A percentile compares a stretch with the other conserved stretches of the same genome.
Conservation (phyloP, 2,113 vertebrate species). For the Piaya cayana region DNA sequence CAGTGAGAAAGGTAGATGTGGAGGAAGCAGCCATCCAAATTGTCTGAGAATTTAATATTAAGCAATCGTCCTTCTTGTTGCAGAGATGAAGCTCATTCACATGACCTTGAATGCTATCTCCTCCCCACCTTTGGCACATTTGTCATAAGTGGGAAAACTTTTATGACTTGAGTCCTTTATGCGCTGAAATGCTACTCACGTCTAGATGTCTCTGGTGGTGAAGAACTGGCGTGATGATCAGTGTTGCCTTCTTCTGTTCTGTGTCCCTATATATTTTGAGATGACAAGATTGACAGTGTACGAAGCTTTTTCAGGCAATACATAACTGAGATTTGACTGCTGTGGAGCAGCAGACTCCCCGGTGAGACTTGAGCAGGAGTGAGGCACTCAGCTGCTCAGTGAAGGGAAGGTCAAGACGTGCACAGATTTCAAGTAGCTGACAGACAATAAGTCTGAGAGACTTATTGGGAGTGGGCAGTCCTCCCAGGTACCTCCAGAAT, state of each 20-base stretch:
- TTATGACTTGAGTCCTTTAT: background rate
- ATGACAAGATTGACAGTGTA: background rate
- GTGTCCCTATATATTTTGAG: background rate
- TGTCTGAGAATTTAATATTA: fast-evolving
- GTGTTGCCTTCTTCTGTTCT: background rate
- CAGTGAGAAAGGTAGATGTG: background rate
- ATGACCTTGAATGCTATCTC: background rate
- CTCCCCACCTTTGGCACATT: too few relatives aligned
- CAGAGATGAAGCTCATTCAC: background rate
- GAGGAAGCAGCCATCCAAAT: background rate
- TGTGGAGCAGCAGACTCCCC: background rate
- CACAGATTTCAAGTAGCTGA: background rate
- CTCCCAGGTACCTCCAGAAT: background rate
- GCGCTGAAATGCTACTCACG: background rate
- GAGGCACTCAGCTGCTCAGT: background rate
- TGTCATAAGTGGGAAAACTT: background rate
- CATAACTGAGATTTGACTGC: background rate
- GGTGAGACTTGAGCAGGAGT: background rate
- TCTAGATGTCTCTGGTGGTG: background rate
- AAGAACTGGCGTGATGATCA: background rate
- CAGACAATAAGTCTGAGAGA: background rate
- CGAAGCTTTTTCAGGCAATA: background rate
- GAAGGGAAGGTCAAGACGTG: background rate
- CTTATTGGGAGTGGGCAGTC: background rate
- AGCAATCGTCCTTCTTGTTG: background rate